Base-by-base conservation (phyloP, 2,888 invertebrate genomes). In the Volucella inanis region DNA sequence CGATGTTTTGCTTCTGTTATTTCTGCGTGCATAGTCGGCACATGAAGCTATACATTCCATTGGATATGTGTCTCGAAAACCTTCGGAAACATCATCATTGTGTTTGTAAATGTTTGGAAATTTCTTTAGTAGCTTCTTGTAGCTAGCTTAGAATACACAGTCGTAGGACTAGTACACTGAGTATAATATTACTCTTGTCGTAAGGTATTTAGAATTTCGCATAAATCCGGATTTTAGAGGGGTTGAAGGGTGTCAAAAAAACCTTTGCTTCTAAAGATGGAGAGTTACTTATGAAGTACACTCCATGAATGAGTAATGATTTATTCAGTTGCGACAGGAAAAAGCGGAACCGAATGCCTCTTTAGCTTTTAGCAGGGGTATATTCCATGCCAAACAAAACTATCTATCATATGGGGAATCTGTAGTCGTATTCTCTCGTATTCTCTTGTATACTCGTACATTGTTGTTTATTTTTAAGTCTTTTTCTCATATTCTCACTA, bases 251-350 rank as follows among this genome's bases (percentile, higher is more conserved):
- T 76, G 75, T 65, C 39, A 65, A 43, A 31, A 65, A 22, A 54
- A 47, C n/a, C 49, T 41, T 62, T 52, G 15, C 12, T 15, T 31
- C 43, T 62, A 3, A 6, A 18, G n/a, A 49, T 64, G 41, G 52
- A 47, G 52, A 65, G 49, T 18, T 54, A 45, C 54, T 18, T 65
- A 47, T 43, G 80, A 45, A 54, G 50, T 70, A 64, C 45, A 45
- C 50, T 31, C 67, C 64, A 75, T 80, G 84, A 84, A 80, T 84
- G 75, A 84, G 55, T 84, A 84, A 84, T 84, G 75, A 65, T 31
- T 31, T 67, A 61, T 55, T 71, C 80, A 80, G 70, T 75, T 76
- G 80, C 47, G 79, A 41, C 79, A 47, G 52, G 57, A 57, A 59
- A 49, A 80, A 64, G 57, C 52, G 31, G 31, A 31, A 31, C 31